These are phyloP conservation scores for Danaus plexippus DNA, from an alignment of 1,140 invertebrate genomes.

Conservation along the genomic window DNA sequence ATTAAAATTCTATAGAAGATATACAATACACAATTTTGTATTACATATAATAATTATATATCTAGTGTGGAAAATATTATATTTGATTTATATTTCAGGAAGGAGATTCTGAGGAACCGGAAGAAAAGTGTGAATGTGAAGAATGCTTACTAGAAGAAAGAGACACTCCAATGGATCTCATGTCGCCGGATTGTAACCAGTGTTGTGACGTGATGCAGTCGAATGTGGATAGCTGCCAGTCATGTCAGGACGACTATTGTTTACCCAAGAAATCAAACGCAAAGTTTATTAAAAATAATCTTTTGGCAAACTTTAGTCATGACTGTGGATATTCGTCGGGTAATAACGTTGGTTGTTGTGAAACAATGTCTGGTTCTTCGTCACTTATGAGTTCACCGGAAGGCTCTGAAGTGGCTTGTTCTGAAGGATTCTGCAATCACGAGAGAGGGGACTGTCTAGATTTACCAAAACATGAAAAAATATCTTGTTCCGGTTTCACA, in stretches of 20 bases:
- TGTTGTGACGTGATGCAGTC: constrained; percentile 38
- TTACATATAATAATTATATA: not conserved
- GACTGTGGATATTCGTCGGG: constrained; percentile 90
- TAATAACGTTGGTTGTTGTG: constrained; percentile 78
- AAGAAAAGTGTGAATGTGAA: constrained; percentile 64
- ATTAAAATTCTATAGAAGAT: not conserved
- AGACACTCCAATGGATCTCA: constrained; percentile 57
- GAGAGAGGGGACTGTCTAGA: constrained; percentile 74
- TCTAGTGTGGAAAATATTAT: constrained; percentile 5
- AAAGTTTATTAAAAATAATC: constrained; percentile 60
- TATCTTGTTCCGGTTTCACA: constrained; percentile 59
- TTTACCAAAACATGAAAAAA: constrained; percentile 59
- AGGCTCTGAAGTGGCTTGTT: constrained; percentile 88
- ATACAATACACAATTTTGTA: not conserved
- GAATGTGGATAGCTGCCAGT: constrained; percentile 46
- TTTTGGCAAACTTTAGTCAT: constrained; percentile 79
- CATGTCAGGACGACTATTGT: constrained; percentile 51
- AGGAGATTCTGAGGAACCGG: constrained; percentile 62
- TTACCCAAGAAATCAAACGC: constrained; percentile 48
- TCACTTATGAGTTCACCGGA: constrained; percentile 84
- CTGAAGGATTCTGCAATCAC: constrained; percentile 86
- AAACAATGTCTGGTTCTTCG: constrained; percentile 75
- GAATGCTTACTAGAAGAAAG: constrained; percentile 59
- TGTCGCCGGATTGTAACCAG: constrained; percentile 46
- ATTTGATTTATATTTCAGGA: constrained; percentile 34